Percentiles rank a stretch among this genome's conserved stretches.
phyloP scores from a whole-genome alignment of 2,797 vertebrate species.

The Catostomus latipinnis region DNA sequence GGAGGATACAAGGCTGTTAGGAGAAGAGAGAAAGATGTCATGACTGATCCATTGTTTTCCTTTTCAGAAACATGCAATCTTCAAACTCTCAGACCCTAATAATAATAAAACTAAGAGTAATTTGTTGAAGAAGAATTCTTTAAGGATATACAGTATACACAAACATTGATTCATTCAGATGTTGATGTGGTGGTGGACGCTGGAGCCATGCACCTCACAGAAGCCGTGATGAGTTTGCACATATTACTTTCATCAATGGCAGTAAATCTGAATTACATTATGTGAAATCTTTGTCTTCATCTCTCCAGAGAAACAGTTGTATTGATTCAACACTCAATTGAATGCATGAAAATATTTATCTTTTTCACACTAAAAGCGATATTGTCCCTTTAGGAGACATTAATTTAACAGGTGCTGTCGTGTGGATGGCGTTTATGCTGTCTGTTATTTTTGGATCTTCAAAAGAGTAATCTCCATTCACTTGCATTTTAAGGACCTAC shows the following conservation, averaged over 20 bases:
- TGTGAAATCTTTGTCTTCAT: neutral
- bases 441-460: too few species aligned
- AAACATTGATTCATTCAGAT: neutral
- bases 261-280: constrained; percentile 23
- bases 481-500: too few species aligned
- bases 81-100: neutral
- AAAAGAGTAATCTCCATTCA: too few species aligned
- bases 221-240: neutral
- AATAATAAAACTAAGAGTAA: neutral
- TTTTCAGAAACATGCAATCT: neutral
- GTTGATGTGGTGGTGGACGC: neutral
- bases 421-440: too few species aligned
- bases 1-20: constrained; percentile 91
- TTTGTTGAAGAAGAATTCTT: neutral
- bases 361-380: too few species aligned
- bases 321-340: neutral
- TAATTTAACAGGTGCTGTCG: too few species aligned
- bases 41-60: neutral
- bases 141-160: neutral
- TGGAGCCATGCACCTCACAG: neutral
- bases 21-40: constrained; percentile 23
- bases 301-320: neutral
- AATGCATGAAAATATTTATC: neutral
- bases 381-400: too few species aligned
- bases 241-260: constrained; percentile 11